Evolutionary conservation across 2,888 invertebrate genomes (phyloP), one percentile per base, ranked within the genome.

Genomic region (Leptopilina myrica): DNA sequence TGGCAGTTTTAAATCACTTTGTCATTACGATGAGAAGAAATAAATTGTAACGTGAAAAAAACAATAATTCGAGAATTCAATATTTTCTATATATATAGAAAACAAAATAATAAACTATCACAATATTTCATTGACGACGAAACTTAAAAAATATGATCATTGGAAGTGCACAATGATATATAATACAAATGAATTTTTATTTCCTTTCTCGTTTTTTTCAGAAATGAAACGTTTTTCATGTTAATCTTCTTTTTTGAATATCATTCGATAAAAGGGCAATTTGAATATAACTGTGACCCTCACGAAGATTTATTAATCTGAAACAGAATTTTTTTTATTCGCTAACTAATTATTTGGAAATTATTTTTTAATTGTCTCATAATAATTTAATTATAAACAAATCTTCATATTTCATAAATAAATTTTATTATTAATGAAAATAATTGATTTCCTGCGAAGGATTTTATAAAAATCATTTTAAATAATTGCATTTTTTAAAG

Each of bases 281-380:
- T 85, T 90, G 90, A 76, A 90, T 79, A 78, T 88, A 88, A 84
- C 90, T 90, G 81, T 89, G 86, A n/a, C 90, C 90, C 80, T 90
- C 89, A 64, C 89, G 86, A 83, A 90, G 84, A 82, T 90, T 89
- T 59, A 90, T 87, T 46, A 87, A 83, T 84, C 90, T 90, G 82
- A 62, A 87, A 83, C 43, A 80, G 43, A 33, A 33, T 78, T 76
- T 9, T 20, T 46, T 64, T 62, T 49, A 77, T 64, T 56, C 9
- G 1, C 7, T 33, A 78, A 59, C 49, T 66, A 43, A 69, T 43
- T 69, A 69, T 49, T 69, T 43, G 1, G 7, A 46, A 69, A 43
- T 69, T 76, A 8, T 76, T 33, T 33, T 33, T 5, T 4, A 33
- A 33, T 33, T 5, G 5, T 33, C 33, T 33, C 33, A 33, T 33